Evolutionary conservation across 2,888 invertebrate genomes (phyloP), one percentile per base, ranked within the genome.

Genomic region (Hirtodrosophila alboralis): DNA sequence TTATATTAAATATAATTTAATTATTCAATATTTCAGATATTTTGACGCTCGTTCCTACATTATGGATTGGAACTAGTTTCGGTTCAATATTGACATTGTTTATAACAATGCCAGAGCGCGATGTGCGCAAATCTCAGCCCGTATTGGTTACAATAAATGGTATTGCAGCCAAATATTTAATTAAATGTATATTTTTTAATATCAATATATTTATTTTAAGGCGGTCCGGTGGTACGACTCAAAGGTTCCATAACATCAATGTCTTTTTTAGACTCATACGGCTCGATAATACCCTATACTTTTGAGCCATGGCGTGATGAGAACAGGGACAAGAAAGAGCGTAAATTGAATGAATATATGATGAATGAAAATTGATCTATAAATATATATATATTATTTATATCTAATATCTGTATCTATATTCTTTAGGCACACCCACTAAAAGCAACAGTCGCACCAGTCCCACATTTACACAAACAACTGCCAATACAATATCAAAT

Each of bases 21-120:
- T 33, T 44, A 5, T 27, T 16, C 1, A 4, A 23, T 13, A n/a
- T 85, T 87, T 16, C 90, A 98, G 98, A 98, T 92, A 94, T 95
- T 83, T 93, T 94, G 90, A 93, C 94, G 84, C 92, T 95, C 89
- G 91, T 93, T 86, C 98, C 99, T 76, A 98, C 98, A 83, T 92
- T 99, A 74, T 99, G 99, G 99, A 95, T 99, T 86, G 99, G 99
- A 86, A 99, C 98, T 78, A 97, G 97, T 91, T 93, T 97, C 86
- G 99, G 99, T 85, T 98, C 98, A 59, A 96, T 98, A 89, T 93
- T 99, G 87, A 97, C 98, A 68, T 94, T 99, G 91, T 94, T 96
- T 91, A 94, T 99, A 89, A 95, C 93, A 89, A 94, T 96, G 77
- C 94, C 95, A 61, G 94, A 95, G 87, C 92, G 94, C 48, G 97